These are phyloP conservation scores for Theretra japonica DNA, from an alignment of 2,888 invertebrate genomes.

Conservation along the genomic window DNA sequence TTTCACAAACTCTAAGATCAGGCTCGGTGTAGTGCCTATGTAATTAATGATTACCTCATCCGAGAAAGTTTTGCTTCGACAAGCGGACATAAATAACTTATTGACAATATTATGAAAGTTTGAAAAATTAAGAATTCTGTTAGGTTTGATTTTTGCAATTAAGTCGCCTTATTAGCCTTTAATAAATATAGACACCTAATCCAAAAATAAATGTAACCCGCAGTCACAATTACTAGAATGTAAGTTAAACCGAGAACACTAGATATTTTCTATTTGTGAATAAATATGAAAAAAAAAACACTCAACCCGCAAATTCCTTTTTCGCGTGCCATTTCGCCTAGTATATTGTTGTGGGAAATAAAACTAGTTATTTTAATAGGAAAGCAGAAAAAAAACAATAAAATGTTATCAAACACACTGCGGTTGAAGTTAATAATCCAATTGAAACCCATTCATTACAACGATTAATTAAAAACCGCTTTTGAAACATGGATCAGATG, in stretches of 20 bases:
- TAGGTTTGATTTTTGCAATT: no score
- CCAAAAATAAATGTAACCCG: neutral
- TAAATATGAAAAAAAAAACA: neutral
- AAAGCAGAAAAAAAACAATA: slow-evolving; percentile 12
- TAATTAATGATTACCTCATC: no score
- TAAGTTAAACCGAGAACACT: neutral
- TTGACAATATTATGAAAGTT: no score
- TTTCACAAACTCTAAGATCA: no score
- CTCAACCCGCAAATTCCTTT: slow-evolving; percentile 2
- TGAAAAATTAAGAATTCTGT: no score
- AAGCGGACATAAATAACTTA: no score
- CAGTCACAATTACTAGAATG: neutral
- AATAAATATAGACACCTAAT: no score
- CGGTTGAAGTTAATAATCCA: neutral
- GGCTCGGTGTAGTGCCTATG: no score
- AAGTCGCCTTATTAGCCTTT: no score
- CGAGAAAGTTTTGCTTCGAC: no score
- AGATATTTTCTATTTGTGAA: neutral
- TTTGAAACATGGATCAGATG: no score
- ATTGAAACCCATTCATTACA: neutral
- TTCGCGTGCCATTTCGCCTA: slow-evolving; percentile 13
- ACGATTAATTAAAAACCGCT: no score
- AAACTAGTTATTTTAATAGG: slow-evolving; percentile 17
- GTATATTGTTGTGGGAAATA: slow-evolving; percentile 22
- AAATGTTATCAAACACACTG: neutral